These are phyloP conservation scores for Drosophila watanabei DNA, from an alignment of 1,140 invertebrate species.

Conservation along the genomic window DNA sequence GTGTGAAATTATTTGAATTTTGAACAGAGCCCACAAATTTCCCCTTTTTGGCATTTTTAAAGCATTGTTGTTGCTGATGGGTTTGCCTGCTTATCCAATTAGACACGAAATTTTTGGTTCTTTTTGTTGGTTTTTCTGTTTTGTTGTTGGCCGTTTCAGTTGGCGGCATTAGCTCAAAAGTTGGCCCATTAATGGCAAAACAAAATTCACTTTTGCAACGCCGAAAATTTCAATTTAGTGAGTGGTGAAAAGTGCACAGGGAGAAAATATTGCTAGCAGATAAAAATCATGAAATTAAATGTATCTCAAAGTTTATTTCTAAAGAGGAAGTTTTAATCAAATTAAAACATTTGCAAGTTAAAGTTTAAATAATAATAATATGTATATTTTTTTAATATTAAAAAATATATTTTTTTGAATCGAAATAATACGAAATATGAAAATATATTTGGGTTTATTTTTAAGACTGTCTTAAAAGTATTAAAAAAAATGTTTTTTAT, in stretches of 20 bases:
- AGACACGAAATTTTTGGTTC: constrained; percentile 12
- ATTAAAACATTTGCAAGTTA: too few species aligned
- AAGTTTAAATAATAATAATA: too few species aligned
- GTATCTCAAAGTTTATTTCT: too few species aligned
- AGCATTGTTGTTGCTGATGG: constrained; percentile 22
- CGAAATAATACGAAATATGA: too few species aligned
- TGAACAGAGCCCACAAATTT: constrained; percentile 25
- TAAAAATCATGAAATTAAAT: neutral
- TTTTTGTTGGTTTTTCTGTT: constrained; percentile 4
- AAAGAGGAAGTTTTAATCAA: too few species aligned
- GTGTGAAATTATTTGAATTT: constrained; percentile 69
- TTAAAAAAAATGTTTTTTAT: too few species aligned
- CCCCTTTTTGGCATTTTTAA: constrained; percentile 9
- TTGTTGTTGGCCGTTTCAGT: constrained; percentile 25
- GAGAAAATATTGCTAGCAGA: neutral
- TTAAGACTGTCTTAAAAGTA: too few species aligned
- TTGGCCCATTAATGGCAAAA: constrained; percentile 65
- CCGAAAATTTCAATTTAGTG: constrained; percentile 16
- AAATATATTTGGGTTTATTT: too few species aligned
- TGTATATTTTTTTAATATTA: too few species aligned
- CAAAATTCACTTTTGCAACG: constrained; percentile 59
- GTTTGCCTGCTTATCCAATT: constrained; percentile 59
- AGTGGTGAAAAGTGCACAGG: constrained; percentile 19
- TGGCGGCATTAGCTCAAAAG: constrained; percentile 66
- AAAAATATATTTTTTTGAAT: too few species aligned